Base-by-base conservation (phyloP, 2,797 vertebrate species). In the Eulemur mongoz region DNA sequence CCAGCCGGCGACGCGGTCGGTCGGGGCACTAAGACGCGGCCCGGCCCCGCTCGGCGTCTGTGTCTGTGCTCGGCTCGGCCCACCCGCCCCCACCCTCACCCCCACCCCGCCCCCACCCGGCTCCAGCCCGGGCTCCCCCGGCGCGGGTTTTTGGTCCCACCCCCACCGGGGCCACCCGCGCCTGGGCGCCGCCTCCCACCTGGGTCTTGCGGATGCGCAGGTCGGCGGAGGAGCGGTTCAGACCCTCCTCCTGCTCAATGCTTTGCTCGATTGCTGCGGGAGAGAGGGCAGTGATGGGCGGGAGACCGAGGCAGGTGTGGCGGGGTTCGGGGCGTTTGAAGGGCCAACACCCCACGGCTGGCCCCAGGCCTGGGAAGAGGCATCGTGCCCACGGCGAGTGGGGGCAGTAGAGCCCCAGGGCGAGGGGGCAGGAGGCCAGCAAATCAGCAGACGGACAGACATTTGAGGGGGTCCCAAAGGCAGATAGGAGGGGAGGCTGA, bases 191-290 rank as follows among this genome's bases (percentile, higher is more conserved):
- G 7, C 63, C 32, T 80, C 93, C 97, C 96, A 99, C 99, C 99
- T 99, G 99, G 57, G 99, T 99, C 98, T 99, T 99, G 38, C 99
- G 99, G 98, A 99, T 99, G 91, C 99, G 98, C 96, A 99, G 98
- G 98, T 99, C 99, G 7, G 99, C 99, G 3, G 99, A 99, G 98
- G 99, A 99, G 98, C 99, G 99, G 98, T 99, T 99, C 97, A 99
- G 99, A 22, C 99, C 99, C 88, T 99, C 99, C 98, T 99, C 99
- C 98, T 99, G 99, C 96, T 99, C 99, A 45, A 99, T 99, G 97
- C 99, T 99, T 97, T 99, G 99, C 98, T 99, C 99, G 95, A 99
- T 99, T 78, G 99, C 99, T 99, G 98, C 7, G 57, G 50, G 63
- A 70, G 91, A 97, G 59, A 94, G 79, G 65, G 38, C 27, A 73